Percentiles rank a stretch among this genome's conserved stretches.
These are phyloP conservation scores for Seriola aureovittata DNA, from an alignment of 2,113 vertebrate species.

Conservation along the genomic window DNA sequence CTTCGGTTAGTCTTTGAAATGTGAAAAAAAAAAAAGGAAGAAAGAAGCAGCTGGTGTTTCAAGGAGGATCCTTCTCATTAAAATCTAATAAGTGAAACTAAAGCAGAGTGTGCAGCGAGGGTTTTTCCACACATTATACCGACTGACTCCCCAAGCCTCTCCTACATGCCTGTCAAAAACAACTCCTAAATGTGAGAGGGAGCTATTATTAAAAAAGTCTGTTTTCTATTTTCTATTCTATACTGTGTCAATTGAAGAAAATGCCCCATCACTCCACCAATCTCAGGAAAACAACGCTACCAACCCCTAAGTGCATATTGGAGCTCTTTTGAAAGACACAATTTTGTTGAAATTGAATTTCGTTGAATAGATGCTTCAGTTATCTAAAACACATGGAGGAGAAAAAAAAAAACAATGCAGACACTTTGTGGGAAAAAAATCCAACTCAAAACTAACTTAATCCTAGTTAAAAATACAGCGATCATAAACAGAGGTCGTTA, in stretches of 20 bases:
- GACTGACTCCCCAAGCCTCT: background rate
- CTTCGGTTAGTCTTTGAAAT: constrained; percentile 31
- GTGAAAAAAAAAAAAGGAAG: background rate
- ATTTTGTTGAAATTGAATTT: constrained; percentile 4
- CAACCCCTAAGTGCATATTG: constrained; percentile 17
- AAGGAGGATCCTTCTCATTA: constrained; percentile 35
- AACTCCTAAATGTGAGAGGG: constrained; percentile 14
- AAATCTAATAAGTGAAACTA: constrained; percentile 45
- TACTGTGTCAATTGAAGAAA: constrained; percentile 16
- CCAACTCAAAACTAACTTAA: background rate
- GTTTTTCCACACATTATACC: constrained; percentile 1
- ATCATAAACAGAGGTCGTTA: background rate
- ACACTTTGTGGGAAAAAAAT: no score
- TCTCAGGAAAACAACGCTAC: constrained; percentile 11
- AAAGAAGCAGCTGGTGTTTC: constrained; percentile 18
- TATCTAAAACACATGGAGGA: no score
- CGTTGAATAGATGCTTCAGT: background rate
- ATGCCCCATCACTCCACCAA: constrained; percentile 38
- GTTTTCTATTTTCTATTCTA: constrained; percentile 17
- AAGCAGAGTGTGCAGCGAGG: background rate
- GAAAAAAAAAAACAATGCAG: no score
- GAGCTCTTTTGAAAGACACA: constrained; percentile 8
- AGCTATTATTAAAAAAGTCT: constrained; percentile 32
- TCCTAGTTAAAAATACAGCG: background rate
- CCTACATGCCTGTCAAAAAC: background rate